Base-by-base conservation (phyloP, 2,888 invertebrate genomes). In the Trissonchulus latispiculum region DNA sequence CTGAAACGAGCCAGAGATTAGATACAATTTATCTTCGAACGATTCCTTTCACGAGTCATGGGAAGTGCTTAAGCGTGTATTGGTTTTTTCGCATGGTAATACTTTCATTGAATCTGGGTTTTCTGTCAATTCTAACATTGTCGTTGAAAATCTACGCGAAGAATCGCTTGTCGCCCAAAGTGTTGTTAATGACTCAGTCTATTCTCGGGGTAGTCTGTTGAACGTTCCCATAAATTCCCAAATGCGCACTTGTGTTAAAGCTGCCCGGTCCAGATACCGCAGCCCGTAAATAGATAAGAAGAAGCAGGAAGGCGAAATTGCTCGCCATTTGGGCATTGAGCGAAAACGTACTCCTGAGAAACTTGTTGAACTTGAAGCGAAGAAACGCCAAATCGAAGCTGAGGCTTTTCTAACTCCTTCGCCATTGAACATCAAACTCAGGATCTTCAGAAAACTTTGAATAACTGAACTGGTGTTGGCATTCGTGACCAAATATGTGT, bases 191-290 rank as follows among this genome's bases (percentile, higher is more conserved):
- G 66, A 64, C 66, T 31, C 29, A 8, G 33, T 64, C 29, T 35
- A 64, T 64, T 32, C 15, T 64, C 32, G 32, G 32, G 66, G 66
- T 64, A 35, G 66, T 64, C 66, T 35, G 66, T 64, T 64, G 33
- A 64, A n/a, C 33, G n/a, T 29, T 35, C 18, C 66, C 66, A 64
- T 64, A 32, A 64, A 31, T 64, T 35, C 66, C 15, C 32, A 64
- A 35, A 18, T 64, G 33, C 29, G 15, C 32, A 64, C 29, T 29
- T 64, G 32, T 8, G 66, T 64, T 29, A 31, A 35, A 31, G 32
- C 29, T n/a, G 66, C 66, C 29, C 66, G 66, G 33, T 35, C 29
- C 29, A 35, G 32, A 35, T 64, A 64, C 66, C 66, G 66, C 66
- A 31, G 33, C n/a, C 32, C 66, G 18, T 35, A 32, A 32, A 35